Evolutionary conservation across 2,888 invertebrate species (phyloP), one percentile per base, ranked within the genome.

Genomic region (Synanthedon myopaeformis): DNA sequence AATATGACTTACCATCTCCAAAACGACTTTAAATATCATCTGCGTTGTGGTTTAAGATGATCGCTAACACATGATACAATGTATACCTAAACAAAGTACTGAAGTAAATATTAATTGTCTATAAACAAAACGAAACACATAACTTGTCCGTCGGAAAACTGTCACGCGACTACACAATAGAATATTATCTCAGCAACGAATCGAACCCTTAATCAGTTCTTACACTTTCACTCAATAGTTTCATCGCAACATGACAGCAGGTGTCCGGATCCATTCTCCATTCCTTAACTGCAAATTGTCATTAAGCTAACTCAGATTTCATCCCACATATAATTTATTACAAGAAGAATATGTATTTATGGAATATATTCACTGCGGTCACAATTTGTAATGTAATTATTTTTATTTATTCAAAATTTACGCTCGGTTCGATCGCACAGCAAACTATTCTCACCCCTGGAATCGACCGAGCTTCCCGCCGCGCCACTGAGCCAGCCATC

Each of bases 381-480:
- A 13, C n/a, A 45, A 42, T 12, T 42, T 42, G 5, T 45, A 45
- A n/a, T 45, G n/a, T 45, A 11, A 42, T 42, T 50, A 5, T 65
- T 67, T 66, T 67, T 65, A 66, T 67, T 65, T 61, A 60, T 64
- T 59, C 57, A 65, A 64, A 57, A 54, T 68, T 74, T 70, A 67
- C 69, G 62, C 68, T 67, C 69, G 62, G 68, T 69, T 71, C 66
- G 69, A 49, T 23, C 12, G 66, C 69, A 70, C 64, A 61, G 58
- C 62, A 64, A 66, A 61, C 74, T 64, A 70, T 74, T 76, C 76
- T 79, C 76, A 70, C 76, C 75, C 76, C 67, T 76, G 75, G 80
- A 80, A 84, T 84, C 86, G 86, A 85, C 84, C 86, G 76, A 76
- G 81, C 79, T 74, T 79, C 76, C 79, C 81, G 81, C 76, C 82